Base-by-base conservation (phyloP, 2,797 vertebrate genomes). In the Danio kyathit region DNA sequence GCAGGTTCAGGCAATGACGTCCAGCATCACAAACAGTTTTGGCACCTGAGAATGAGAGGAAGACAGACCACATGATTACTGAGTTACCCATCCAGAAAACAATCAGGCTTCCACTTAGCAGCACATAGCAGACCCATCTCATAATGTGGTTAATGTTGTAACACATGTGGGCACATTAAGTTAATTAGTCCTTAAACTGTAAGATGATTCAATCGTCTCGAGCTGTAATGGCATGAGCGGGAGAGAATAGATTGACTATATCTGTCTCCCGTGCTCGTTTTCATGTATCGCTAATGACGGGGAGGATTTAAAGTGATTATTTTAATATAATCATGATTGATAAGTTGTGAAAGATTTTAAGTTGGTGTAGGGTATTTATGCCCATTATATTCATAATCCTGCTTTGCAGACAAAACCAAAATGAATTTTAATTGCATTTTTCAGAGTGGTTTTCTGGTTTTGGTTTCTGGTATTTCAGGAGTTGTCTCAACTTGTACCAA, bases 361-460 rank as follows among this genome's bases (percentile, higher is more conserved):
- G 12, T 67, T 46, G 46, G 59, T 59, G 7, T 7, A 40, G 29
- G 21, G 21, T 60, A 12, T 79, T 52, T 63, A 61, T 63, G 38
- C n/a, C 51, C n/a, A 70, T 70, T 60, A 21, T 41, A 56, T 29
- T 19, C 41, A 13, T 49, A 70, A 43, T 43, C 78, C 74, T 80
- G 80, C 77, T 86, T 88, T 86, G 84, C 63, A 86, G 69, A 46
- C 61, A 76, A 60, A 74, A 85, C 52, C 29, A 4, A 38, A 79
- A 83, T 64, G 9, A 57, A 49, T 43, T 81, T 82, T 88, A 90
- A 89, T 86, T 79, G 72, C 56, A 63, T 87, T 91, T 89, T 90
- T 89, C 82, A 81, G 79, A 82, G 84, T 29, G 65, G 54, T 61
- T 19, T 80, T 73, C 48, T 59, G 73, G 16, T n/a, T n/a, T 49